Conservation (phyloP, 2,888 invertebrate genomes). For the Drosophila parthenogenetica region DNA sequence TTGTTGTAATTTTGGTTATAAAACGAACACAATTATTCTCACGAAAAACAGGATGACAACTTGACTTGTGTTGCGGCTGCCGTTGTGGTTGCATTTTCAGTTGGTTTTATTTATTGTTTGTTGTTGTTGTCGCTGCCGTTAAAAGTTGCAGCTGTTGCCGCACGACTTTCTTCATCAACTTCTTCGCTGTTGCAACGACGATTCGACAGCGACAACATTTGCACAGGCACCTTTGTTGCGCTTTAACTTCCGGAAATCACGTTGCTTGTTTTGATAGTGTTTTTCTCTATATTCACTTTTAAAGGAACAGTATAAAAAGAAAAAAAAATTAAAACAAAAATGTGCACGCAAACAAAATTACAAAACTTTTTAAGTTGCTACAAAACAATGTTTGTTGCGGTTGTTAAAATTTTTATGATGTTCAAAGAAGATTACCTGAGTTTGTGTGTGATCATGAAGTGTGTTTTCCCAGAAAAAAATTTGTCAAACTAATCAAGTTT, state of each 20-base stretch:
- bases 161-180: slow-evolving; percentile 72
- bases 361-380: slow-evolving; percentile 55
- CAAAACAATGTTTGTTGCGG: slow-evolving; percentile 53
- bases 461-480: neutral
- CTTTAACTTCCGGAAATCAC: slow-evolving; percentile 80
- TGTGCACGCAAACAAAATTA: slow-evolving; percentile 76
- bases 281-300: slow-evolving; percentile 37
- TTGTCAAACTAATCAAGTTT: too few relatives aligned
- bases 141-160: slow-evolving; percentile 70
- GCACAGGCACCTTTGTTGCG: slow-evolving; percentile 69
- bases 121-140: slow-evolving; percentile 34
- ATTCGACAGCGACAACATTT: slow-evolving; percentile 76
- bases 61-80: slow-evolving; percentile 32
- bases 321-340: slow-evolving; percentile 18
- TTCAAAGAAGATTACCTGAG: neutral
- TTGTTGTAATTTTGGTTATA: slow-evolving; percentile 76
- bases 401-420: slow-evolving; percentile 55
- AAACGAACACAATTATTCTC: slow-evolving; percentile 80
- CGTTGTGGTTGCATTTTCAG: slow-evolving; percentile 1
- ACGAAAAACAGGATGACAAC: slow-evolving; percentile 72
- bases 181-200: slow-evolving; percentile 54
- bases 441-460: neutral
- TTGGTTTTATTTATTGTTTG: slow-evolving; percentile 3
- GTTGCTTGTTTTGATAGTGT: slow-evolving; percentile 70
- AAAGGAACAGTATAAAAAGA: slow-evolving; percentile 47